Evolutionary conservation across 2,888 invertebrate species (phyloP), one percentile per base, ranked within the genome.

Genomic region (Agrypnus murinus): DNA sequence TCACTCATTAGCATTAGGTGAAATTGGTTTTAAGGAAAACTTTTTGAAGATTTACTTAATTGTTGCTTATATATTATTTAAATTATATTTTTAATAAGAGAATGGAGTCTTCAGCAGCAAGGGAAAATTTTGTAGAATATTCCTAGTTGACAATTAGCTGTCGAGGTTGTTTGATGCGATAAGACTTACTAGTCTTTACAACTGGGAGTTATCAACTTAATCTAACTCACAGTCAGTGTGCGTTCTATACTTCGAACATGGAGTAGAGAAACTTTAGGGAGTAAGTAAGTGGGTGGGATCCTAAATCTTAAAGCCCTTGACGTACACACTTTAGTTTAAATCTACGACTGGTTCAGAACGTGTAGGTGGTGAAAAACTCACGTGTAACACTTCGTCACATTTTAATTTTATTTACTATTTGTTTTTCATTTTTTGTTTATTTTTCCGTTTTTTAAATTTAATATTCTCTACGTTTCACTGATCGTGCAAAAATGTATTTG

Each of bases 161-260:
- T 48, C 25, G 19, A 64, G 53, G 40, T 40, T 64, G n/a, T 53
- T 53, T 43, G 64, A 64, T 43, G 53, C 53, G 64, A 53, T 64
- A 64, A 64, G 43, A 53, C n/a, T 25, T 64, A 25, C 15, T 15
- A 55, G 55, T 34, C 32, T 55, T 34, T 14, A 34, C 34, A 34
- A 36, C 1, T 6, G 9, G 15, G 17, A 55, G n/a, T n/a, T 36
- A 17, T n/a, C 55, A 36, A 15, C 15, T 15, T 55, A 12, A 55
- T 55, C 55, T 32, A 25, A 25, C 25, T 25, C n/a, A 36, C 36
- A 36, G 8, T 36, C 8, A 36, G n/a, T 10, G 36, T 36, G n/a
- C n/a, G 2, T 36, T n/a, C 15, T 15, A 14, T 15, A 43, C 14
- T 43, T 25, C 5, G 25, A 25, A 25, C 25, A 25, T 25, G 25